phyloP scores from a whole-genome alignment of 2,113 vertebrate genomes.

The Tringa solitaria region DNA sequence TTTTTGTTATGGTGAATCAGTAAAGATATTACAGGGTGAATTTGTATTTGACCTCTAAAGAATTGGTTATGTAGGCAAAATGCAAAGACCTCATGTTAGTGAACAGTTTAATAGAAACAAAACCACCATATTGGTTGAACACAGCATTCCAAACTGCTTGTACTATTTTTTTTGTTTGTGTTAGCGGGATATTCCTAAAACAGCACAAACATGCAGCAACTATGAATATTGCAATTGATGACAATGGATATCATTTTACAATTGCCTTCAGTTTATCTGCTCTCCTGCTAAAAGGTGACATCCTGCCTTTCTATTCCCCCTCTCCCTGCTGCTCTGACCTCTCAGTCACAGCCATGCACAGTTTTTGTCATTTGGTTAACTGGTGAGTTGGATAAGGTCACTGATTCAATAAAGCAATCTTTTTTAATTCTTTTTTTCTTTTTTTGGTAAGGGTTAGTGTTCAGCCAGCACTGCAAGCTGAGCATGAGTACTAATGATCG shows the following conservation, averaged over 20 bases:
- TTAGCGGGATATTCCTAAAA: not conserved
- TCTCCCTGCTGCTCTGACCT: not conserved
- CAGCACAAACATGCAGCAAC: not conserved
- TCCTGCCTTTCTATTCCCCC: not conserved
- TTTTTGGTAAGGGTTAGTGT: not conserved
- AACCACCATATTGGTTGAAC: not conserved
- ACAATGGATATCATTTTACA: not conserved
- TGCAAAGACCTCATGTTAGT: not conserved
- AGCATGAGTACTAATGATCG: not conserved
- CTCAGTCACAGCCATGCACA: not conserved
- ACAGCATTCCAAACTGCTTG: not conserved
- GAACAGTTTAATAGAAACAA: not conserved
- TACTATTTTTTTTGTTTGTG: not conserved
- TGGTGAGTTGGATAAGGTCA: not conserved
- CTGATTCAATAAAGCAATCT: not conserved
- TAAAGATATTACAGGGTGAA: not conserved
- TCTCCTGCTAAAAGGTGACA: not conserved
- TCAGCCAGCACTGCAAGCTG: not conserved
- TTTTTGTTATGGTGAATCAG: not conserved
- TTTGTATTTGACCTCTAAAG: constrained; percentile 24
- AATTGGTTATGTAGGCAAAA: not conserved
- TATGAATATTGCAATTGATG: not conserved
- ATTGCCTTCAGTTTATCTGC: not conserved
- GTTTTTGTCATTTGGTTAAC: not conserved
- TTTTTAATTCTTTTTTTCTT: too few relatives aligned